A percentile compares a stretch with the other conserved stretches of the same genome.
phyloP scores from a whole-genome alignment of 2,797 vertebrate genomes.

The Toxotes lorentzi region DNA sequence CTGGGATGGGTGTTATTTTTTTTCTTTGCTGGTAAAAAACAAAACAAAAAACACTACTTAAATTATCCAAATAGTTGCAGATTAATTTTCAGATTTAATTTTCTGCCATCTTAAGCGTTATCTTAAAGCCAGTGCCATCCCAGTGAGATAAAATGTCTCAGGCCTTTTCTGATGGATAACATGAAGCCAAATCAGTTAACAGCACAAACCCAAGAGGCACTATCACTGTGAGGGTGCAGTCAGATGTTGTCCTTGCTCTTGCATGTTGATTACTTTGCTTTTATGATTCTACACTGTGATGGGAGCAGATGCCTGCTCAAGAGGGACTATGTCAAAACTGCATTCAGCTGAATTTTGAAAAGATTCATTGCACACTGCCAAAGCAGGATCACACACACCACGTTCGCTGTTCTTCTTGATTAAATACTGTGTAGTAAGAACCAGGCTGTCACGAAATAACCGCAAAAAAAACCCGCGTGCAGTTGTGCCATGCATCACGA shows the following conservation, averaged over 20 bases:
- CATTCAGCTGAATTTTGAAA: constrained; percentile 16
- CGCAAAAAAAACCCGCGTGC: too few species aligned
- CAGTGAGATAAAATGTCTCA: constrained; percentile 7
- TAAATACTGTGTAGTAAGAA: constrained; percentile 6
- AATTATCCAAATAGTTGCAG: not conserved
- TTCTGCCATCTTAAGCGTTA: constrained; percentile 6
- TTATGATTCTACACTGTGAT: constrained; percentile 15
- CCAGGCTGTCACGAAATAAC: constrained; percentile 21
- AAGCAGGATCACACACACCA: constrained; percentile 17
- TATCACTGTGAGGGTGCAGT: not conserved
- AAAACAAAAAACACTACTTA: too few species aligned
- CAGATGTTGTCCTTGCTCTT: constrained; percentile 10
- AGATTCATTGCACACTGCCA: constrained; percentile 6
- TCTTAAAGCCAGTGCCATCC: constrained; percentile 6
- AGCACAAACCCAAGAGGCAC: constrained; percentile 14
- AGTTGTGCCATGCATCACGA: constrained; percentile 30
- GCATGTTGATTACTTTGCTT: constrained; percentile 19
- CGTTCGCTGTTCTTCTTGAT: constrained; percentile 11
- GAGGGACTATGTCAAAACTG: constrained; percentile 24
- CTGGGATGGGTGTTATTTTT: not conserved
- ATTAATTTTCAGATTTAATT: not conserved
- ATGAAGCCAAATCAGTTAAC: constrained; percentile 26
- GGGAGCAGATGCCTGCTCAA: constrained; percentile 28
- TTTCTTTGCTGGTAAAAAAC: not conserved
- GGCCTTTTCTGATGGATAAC: constrained; percentile 23